A percentile compares a stretch with the other conserved stretches of the same genome.
These are phyloP conservation scores for Pipistrellus kuhlii DNA, from an alignment of 2,797 vertebrate species.

Conservation along the genomic window DNA sequence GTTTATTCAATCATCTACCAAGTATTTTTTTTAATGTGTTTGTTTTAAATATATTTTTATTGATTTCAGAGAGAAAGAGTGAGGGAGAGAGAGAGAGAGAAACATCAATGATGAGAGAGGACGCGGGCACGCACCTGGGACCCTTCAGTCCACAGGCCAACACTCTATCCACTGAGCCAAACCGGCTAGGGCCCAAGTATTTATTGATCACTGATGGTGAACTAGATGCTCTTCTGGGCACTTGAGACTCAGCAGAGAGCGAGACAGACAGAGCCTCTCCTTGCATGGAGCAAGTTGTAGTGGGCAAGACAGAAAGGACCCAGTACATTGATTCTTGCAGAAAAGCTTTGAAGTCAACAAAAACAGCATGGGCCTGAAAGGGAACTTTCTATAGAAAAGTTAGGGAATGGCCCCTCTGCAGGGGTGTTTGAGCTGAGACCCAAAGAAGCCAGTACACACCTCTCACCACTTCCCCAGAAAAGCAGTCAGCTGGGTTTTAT, in stretches of 20 bases:
- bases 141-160: too few relatives aligned
- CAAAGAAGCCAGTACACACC: neutral
- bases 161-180: too few relatives aligned
- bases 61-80: too few relatives aligned
- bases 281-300: neutral
- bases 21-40: neutral
- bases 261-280: neutral
- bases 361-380: neutral
- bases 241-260: neutral
- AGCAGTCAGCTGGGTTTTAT: neutral
- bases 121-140: too few relatives aligned
- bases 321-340: neutral
- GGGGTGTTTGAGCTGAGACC: neutral
- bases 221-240: neutral
- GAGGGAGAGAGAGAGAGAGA: too few relatives aligned
- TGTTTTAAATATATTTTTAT: too few relatives aligned
- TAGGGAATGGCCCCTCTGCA: neutral
- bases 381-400: neutral
- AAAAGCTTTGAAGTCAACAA: neutral
- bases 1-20: neutral
- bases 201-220: neutral
- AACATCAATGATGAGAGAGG: too few relatives aligned
- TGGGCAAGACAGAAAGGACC: neutral
- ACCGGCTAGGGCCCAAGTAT: neutral
- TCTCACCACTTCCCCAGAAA: neutral